Percentiles rank a stretch among this genome's conserved stretches.
Conservation (phyloP, 2,113 vertebrate species). For the Numida meleagris region DNA sequence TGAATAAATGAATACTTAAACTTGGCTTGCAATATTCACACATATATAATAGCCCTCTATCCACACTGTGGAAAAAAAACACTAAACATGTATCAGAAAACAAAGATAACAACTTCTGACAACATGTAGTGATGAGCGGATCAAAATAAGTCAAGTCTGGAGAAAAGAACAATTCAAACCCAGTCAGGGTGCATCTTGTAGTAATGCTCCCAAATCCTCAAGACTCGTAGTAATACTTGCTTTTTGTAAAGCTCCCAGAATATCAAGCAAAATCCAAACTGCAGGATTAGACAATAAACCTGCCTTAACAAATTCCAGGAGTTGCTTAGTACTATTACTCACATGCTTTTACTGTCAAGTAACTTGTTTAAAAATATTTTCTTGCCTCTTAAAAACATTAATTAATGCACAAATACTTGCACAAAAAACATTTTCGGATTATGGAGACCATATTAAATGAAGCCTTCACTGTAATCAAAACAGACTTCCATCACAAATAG, state of each 20-base stretch:
- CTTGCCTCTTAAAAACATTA: neutral
- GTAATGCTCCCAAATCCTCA: neutral
- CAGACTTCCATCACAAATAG: neutral
- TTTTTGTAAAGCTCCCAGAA: neutral
- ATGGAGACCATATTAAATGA: neutral
- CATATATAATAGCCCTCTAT: neutral
- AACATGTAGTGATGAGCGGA: neutral
- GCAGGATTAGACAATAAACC: neutral
- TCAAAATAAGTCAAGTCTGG: neutral
- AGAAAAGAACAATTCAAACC: neutral
- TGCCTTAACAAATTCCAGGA: neutral
- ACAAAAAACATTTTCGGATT: neutral
- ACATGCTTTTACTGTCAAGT: neutral
- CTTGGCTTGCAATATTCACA: neutral
- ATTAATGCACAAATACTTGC: neutral
- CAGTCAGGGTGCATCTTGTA: neutral
- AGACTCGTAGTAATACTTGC: accelerated
- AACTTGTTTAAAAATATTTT: neutral
- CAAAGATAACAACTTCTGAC: neutral
- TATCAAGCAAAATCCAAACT: neutral
- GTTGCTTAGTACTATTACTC: neutral
- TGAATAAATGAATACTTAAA: neutral
- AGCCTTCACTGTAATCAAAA: neutral
- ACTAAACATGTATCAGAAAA: neutral
- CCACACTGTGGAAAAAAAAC: accelerated